Evolutionary conservation across 1,140 invertebrate genomes (phyloP), one percentile per base, ranked within the genome.

Genomic region (Drosophila parvula): DNA sequence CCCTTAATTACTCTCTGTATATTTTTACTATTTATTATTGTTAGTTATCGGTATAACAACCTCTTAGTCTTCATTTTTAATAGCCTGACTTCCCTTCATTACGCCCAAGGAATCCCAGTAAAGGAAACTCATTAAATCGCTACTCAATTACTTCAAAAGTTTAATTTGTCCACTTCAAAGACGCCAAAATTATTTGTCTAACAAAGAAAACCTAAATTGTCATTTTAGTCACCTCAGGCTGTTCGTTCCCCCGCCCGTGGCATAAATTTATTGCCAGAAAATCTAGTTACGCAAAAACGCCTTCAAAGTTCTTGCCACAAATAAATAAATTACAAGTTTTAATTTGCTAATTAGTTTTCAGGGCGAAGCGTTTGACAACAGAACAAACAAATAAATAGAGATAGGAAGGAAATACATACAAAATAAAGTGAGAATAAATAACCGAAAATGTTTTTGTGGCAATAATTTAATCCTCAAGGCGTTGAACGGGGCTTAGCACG

Each of bases 241-340:
- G 16, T 67, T 50, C 3, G 14, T 34, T 32, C 14, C 16, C 16
- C 7, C 9, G 11, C 16, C 36, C 14, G 32, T 34, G 44, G 18
- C 69, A 41, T 71, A 5, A 40, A 16, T 59, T 32, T 27, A 22
- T 53, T 69, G 60, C 12, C 6, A 10, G 53, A 34, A 71, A 71
- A 70, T 70, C 65, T 16, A 59, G 44, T 71, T 59, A 71, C 22
- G 30, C 36, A 71, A 71, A 71, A 71, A 59, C 27, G 53, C 43
- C 36, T 38, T 59, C 51, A 71, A 71, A 71, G 51, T 59, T 73
- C 48, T 1, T 11, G 22, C 55, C 51, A 16, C 69, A 73, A 73
- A 71, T 71, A 71, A 71, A 71, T 71, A 71, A 71, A 71, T 71
- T 73, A 73, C 69, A 59, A 59, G 44, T 73, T 73, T 73, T 73